Evolutionary conservation across 2,113 vertebrate genomes (phyloP).

Genomic region (Saimiri boliviensis): DNA sequence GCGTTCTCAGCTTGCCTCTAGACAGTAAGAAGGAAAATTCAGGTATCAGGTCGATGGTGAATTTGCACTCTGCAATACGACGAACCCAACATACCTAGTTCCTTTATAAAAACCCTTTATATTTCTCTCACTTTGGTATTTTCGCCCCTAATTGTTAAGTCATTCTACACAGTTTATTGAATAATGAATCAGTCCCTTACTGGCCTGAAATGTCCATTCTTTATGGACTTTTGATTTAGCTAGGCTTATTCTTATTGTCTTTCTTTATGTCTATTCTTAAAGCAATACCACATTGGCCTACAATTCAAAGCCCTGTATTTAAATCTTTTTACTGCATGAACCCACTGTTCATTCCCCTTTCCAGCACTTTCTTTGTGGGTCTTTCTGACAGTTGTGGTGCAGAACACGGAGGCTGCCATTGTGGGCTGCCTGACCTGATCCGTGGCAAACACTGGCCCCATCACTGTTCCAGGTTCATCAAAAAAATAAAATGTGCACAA

Average conservation of each 20-base stretch:
- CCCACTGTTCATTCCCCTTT: neutral
- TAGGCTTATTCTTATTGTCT: neutral
- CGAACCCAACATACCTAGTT: neutral
- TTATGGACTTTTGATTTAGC: neutral
- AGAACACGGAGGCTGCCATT: neutral
- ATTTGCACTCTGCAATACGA: neutral
- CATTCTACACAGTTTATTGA: neutral
- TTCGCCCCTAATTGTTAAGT: neutral
- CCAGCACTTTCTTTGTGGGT: neutral
- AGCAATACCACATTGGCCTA: neutral
- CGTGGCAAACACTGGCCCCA: constrained; percentile 35
- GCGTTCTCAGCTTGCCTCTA: neutral
- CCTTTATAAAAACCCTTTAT: neutral
- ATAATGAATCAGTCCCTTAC: neutral
- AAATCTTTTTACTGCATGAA: neutral
- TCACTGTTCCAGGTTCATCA: constrained; percentile 6
- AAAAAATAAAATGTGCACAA: neutral
- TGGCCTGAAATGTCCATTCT: neutral
- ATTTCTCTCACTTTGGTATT: neutral
- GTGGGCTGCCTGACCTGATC: neutral
- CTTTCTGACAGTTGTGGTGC: neutral
- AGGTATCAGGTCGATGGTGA: neutral
- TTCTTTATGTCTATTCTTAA: neutral
- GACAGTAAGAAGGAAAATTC: neutral
- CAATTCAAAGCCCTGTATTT: neutral